A percentile compares a stretch with the other conserved stretches of the same genome.
These are phyloP conservation scores for Antechinus stuartii DNA, from an alignment of 2,113 vertebrate genomes.

Conservation along the genomic window DNA sequence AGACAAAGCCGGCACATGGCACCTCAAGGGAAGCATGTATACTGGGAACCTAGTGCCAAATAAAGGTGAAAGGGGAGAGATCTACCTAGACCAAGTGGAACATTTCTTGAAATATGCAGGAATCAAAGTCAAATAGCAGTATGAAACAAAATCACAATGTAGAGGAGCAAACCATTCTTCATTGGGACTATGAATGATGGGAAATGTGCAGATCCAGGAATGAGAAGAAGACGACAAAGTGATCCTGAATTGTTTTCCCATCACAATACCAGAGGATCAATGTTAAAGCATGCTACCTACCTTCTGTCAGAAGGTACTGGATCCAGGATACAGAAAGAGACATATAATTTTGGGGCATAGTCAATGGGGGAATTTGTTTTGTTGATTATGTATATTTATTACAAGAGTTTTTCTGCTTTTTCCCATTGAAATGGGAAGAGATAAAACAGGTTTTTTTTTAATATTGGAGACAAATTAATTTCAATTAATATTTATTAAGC, in stretches of 20 bases:
- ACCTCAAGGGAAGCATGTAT: too few species aligned
- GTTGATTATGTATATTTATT: neutral
- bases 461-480: neutral
- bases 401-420: neutral
- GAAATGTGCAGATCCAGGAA: neutral
- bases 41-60: neutral
- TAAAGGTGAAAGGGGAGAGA: neutral
- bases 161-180: neutral
- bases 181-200: neutral
- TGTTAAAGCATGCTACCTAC: neutral
- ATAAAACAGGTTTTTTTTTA: neutral
- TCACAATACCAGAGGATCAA: neutral
- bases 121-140: neutral
- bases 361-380: neutral
- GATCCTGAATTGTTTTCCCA: neutral
- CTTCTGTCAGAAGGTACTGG: neutral
- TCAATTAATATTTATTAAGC: neutral
- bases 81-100: neutral
- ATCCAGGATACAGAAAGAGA: neutral
- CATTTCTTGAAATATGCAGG: neutral
- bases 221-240: neutral
- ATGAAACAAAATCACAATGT: neutral
- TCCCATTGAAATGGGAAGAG: neutral
- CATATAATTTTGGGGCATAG: neutral
- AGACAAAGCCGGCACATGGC: too few species aligned